phyloP scores from a whole-genome alignment of 1,140 invertebrate species.

The Amyelois transitella region DNA sequence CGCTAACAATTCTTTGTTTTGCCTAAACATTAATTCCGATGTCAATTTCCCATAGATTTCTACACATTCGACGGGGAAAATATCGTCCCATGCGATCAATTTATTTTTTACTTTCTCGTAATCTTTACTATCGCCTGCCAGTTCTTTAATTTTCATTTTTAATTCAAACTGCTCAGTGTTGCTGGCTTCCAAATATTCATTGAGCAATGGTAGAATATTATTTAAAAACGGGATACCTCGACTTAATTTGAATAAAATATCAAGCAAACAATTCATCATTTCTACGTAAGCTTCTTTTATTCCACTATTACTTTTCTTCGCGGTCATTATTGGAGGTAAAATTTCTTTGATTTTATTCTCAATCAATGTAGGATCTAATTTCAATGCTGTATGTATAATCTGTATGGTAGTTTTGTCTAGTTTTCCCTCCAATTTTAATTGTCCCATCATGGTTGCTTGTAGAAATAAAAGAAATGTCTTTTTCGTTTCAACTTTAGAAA shows the following conservation, averaged over 20 bases:
- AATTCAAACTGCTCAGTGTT: constrained; percentile 55
- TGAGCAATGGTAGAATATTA: constrained; percentile 51
- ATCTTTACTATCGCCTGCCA: constrained; percentile 21
- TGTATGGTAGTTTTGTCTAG: constrained; percentile 48
- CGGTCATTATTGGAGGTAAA: constrained; percentile 47
- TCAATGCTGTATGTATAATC: constrained; percentile 49
- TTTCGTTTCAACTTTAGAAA: constrained; percentile 51
- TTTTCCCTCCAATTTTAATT: constrained; percentile 56
- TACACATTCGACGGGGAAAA: constrained; percentile 50
- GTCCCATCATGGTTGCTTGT: constrained; percentile 49
- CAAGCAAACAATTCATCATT: constrained; percentile 47
- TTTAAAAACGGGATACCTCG: constrained; percentile 46
- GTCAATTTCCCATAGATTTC: constrained; percentile 51
- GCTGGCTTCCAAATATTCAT: constrained; percentile 36
- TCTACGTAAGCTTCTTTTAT: constrained; percentile 37
- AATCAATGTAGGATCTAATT: constrained; percentile 52
- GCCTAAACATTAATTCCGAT: constrained; percentile 58
- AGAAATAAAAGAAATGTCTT: constrained; percentile 53
- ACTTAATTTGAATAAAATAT: constrained; percentile 60
- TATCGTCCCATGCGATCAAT: constrained; percentile 45
- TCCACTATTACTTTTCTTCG: constrained; percentile 41
- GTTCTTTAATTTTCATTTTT: constrained; percentile 40
- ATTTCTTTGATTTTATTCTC: constrained; percentile 49
- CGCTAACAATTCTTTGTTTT: constrained; percentile 54
- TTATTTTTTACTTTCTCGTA: constrained; percentile 39